Percentiles rank a stretch among this genome's conserved stretches.
Evolutionary conservation across 2,113 vertebrate genomes (phyloP).

Genomic region (Rousettus leschenaultii): DNA sequence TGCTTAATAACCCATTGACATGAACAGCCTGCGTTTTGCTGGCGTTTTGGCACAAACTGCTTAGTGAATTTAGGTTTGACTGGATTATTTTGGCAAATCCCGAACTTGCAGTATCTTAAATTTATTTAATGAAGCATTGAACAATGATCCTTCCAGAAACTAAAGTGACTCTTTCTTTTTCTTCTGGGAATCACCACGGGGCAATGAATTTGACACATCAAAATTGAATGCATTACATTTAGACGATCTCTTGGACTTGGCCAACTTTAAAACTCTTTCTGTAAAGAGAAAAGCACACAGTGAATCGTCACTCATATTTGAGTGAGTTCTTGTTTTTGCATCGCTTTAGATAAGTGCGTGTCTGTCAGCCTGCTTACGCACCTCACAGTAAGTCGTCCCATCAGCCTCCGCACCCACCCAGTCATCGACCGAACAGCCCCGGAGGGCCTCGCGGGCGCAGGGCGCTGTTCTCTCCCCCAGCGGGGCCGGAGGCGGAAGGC

Average conservation of each 20-base stretch:
- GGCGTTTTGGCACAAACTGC: neutral
- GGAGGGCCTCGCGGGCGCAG: neutral
- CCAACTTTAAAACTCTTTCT: neutral
- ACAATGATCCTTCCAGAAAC: neutral
- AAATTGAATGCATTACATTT: neutral
- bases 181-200: neutral
- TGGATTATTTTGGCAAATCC: neutral
- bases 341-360: accelerated
- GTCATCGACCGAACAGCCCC: accelerated
- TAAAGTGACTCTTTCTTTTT: neutral
- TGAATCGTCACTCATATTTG: neutral
- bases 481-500: neutral
- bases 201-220: neutral
- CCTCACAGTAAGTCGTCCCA: neutral
- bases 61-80: neutral
- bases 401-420: neutral
- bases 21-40: neutral
- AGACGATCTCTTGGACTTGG: neutral
- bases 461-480: neutral
- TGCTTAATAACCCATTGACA: neutral
- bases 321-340: neutral
- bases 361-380: neutral
- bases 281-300: neutral
- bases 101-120: neutral
- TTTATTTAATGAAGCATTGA: neutral